A percentile compares a stretch with the other conserved stretches of the same genome.
These are phyloP conservation scores for Rhinoptilus africanus DNA, from an alignment of 2,113 vertebrate species.

Conservation along the genomic window DNA sequence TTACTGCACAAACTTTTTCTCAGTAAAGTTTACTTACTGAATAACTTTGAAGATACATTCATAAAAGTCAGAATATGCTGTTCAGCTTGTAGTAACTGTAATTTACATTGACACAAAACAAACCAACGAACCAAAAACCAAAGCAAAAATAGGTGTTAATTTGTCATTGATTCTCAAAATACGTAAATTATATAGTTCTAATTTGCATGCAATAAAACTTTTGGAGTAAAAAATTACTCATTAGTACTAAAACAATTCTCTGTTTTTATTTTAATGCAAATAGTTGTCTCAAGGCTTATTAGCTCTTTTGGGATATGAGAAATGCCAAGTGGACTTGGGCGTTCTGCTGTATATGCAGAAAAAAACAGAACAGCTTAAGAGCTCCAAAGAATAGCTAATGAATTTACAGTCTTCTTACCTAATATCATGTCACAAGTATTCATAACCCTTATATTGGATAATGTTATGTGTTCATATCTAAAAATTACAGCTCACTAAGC, in stretches of 20 bases:
- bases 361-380: not conserved
- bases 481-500: not conserved
- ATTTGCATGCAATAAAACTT: not conserved
- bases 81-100: not conserved
- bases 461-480: not conserved
- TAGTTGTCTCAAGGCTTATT: not conserved
- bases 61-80: not conserved
- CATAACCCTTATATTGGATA: not conserved
- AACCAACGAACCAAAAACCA: not conserved
- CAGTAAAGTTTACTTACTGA: not conserved
- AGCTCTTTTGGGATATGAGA: not conserved
- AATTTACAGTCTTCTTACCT: not conserved
- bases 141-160: not conserved
- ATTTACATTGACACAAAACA: not conserved
- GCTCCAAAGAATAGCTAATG: not conserved
- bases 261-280: not conserved
- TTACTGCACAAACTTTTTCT: not conserved
- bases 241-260: not conserved
- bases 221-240: not conserved
- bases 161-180: not conserved
- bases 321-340: not conserved
- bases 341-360: not conserved
- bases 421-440: not conserved
- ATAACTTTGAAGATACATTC: not conserved
- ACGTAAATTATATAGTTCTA: not conserved